Evolutionary conservation across 2,888 invertebrate genomes (phyloP), one percentile per base, ranked within the genome.

Genomic region (Metellina segmentata): DNA sequence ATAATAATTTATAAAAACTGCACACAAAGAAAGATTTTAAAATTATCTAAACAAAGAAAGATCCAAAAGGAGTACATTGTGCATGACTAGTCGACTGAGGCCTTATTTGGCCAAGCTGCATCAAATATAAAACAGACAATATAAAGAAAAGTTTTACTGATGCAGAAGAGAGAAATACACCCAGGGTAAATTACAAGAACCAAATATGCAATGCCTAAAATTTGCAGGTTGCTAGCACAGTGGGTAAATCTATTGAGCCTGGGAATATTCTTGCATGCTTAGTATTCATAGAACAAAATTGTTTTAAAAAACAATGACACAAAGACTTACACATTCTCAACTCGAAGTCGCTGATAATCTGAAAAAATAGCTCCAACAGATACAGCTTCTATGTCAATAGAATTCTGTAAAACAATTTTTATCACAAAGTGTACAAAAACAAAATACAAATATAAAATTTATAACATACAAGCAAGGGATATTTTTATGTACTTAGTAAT

Each of bases 301-400:
- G 34, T 71, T 52, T 71, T 11, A 70, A 71, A 87, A 20, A 53
- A 71, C 51, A 83, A 81, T 75, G 71, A n/a, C n/a, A n/a, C 16
- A 51, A 48, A 53, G 75, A 96, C 97, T 97, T 97, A 98, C 97
- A 99, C 98, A 97, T 98, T 98, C 96, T 99, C 99, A 93, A 99
- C 98, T 94, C 99, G 96, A 94, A 98, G 96, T 95, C 99, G 97
- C 96, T 99, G 99, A 96, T 99, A 99, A 96, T 99, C 98, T 92
- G 99, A 99, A 94, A 99, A 96, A 95, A 99, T 99, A 93, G 99
- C 99, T 94, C 99, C 99, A 93, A 98, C 98, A 93, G 99, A 97
- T 77, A 99, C 99, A 88, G 98, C 99, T 94, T 99, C 98, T 94
- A 98, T 96, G 94, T 96, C 96, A 94, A 97, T n/a, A 53, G 85